Evolutionary conservation across 2,113 vertebrate genomes (phyloP).

Genomic region (Lontra canadensis): DNA sequence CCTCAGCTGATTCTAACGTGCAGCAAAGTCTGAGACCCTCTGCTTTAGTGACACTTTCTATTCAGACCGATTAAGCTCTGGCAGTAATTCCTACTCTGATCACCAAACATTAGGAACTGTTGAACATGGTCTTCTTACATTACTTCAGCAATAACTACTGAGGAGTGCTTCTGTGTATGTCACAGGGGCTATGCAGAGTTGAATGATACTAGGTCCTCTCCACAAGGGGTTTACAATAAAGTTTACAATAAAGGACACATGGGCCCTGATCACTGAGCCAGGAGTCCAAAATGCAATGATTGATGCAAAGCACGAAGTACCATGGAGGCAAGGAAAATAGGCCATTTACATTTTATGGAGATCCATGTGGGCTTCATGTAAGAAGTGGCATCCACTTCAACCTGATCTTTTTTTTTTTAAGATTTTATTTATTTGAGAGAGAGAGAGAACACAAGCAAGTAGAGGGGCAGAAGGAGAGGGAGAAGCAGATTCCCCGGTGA

Average conservation of each 20-base stretch:
- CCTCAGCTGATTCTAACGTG: neutral
- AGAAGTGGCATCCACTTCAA: neutral
- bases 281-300: neutral
- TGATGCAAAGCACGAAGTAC: neutral
- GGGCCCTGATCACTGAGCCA: neutral
- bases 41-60: neutral
- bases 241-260: too few relatives aligned
- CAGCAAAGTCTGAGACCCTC: neutral
- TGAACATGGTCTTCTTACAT: neutral
- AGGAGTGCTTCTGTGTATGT: neutral
- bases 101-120: neutral
- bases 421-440: too few relatives aligned
- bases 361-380: neutral
- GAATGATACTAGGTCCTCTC: neutral
- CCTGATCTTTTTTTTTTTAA: neutral
- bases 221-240: neutral
- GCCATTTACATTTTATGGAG: neutral
- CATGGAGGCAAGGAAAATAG: neutral
- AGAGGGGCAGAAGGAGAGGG: too few relatives aligned
- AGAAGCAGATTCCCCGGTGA: too few relatives aligned
- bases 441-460: too few relatives aligned
- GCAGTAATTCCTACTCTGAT: neutral
- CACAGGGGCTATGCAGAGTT: neutral
- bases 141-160: neutral
- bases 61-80: neutral